phyloP scores from a whole-genome alignment of 2,888 invertebrate species.

The Eupithecia centaureata region DNA sequence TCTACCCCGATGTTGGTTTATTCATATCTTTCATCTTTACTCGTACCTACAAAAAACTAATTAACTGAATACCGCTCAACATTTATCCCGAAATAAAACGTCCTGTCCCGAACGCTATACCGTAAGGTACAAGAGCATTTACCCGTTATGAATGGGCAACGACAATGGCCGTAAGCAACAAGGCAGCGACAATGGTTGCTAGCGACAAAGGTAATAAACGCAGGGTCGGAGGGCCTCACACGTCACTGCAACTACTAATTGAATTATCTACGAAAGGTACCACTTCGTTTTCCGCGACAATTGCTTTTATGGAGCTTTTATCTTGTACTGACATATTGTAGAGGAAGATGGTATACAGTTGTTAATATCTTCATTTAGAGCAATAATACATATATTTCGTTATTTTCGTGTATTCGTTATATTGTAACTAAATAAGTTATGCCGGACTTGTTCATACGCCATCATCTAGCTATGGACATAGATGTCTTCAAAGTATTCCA shows the following conservation, averaged over 20 bases:
- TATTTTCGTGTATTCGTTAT: too few species aligned
- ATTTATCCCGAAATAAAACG: neutral
- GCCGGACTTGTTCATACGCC: neutral
- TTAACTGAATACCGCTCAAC: neutral
- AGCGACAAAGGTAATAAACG: conserved; percentile 25
- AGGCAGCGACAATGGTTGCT: conserved; percentile 15
- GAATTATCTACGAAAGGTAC: conserved; percentile 17
- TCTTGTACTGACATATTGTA: neutral
- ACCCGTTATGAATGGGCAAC: conserved; percentile 14
- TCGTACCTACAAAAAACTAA: neutral
- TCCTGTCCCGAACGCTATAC: neutral
- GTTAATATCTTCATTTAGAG: too few species aligned
- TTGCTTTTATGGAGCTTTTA: conserved; percentile 22
- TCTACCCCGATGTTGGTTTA: too few species aligned
- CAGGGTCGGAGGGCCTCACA: conserved; percentile 22
- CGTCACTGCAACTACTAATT: conserved; percentile 28
- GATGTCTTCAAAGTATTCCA: too few species aligned
- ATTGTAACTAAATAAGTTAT: too few species aligned
- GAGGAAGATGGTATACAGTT: neutral
- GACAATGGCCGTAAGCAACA: conserved; percentile 18
- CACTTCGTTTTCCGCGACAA: conserved; percentile 16
- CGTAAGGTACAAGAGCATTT: neutral
- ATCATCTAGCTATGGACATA: too few species aligned
- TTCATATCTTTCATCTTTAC: neutral
- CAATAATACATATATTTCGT: too few species aligned